Percentiles rank a stretch among this genome's conserved stretches.
Conservation (phyloP, 2,888 invertebrate genomes). For the Diloba caeruleocephala region DNA sequence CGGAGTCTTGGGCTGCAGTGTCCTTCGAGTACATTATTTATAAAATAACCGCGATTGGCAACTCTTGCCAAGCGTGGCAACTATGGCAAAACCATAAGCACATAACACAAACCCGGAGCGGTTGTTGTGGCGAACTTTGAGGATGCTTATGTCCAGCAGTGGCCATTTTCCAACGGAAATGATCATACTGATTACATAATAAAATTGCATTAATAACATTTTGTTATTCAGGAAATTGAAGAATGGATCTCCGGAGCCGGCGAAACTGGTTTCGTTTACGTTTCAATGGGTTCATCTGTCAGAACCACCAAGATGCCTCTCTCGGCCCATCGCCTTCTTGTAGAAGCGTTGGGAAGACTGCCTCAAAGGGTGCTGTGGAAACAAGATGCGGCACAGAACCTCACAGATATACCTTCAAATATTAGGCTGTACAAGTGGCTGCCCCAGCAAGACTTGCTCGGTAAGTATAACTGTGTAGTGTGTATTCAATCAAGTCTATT, state of each 20-base stretch:
- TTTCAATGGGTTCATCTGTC: conserved; percentile 96
- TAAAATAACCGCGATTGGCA: no score
- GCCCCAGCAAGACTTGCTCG: conserved; percentile 87
- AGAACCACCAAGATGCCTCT: conserved; percentile 94
- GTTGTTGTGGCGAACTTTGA: no score
- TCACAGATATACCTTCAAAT: conserved; percentile 93
- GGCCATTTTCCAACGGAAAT: no score
- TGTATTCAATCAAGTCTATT: no score
- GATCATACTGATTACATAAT: no score
- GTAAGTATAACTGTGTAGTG: no score
- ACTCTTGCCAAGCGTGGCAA: no score
- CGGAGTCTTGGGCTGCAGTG: no score
- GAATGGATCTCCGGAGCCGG: conserved; percentile 91
- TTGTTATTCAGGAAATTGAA: conserved; percentile 89
- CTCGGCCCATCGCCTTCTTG: conserved; percentile 91
- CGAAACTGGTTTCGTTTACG: conserved; percentile 93
- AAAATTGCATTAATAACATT: background rate
- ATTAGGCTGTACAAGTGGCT: conserved; percentile 93
- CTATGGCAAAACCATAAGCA: no score
- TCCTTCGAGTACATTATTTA: no score
- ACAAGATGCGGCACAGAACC: conserved; percentile 92
- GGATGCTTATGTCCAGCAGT: no score
- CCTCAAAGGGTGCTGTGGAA: conserved; percentile 96
- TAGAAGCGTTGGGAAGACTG: conserved; percentile 92
- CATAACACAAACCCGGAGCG: no score